Evolutionary conservation across 2,113 vertebrate species (phyloP).

Genomic region (Scortum barcoo): DNA sequence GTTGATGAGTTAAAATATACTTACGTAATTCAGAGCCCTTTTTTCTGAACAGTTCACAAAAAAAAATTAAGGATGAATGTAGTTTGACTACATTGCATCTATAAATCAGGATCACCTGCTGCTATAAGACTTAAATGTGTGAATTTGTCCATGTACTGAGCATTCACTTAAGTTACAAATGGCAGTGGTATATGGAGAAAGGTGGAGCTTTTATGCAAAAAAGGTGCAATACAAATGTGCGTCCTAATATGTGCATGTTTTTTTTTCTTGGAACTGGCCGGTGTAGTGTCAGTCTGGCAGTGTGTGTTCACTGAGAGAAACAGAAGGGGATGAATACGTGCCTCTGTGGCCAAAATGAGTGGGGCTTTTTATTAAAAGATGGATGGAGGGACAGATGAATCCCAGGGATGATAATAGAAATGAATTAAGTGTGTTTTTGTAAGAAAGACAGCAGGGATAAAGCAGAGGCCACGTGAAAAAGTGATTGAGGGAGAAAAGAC

Average conservation of each 20-base stretch:
- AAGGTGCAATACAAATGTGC: not conserved
- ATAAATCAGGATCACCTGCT: slow-evolving; percentile 7
- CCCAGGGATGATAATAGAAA: slow-evolving; percentile 45
- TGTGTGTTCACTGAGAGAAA: slow-evolving; percentile 19
- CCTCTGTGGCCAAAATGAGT: slow-evolving; percentile 38
- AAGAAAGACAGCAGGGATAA: slow-evolving; percentile 30
- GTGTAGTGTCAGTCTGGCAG: slow-evolving; percentile 35
- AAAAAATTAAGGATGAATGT: slow-evolving; percentile 1
- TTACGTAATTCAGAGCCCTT: not conserved
- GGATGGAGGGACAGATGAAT: slow-evolving; percentile 38
- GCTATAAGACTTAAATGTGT: not conserved
- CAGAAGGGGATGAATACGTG: slow-evolving; percentile 35
- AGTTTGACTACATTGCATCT: not conserved
- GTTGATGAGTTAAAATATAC: not conserved
- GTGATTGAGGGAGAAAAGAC: not conserved
- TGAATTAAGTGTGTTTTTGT: slow-evolving; percentile 47
- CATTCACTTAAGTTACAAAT: not conserved
- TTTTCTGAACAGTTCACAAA: not conserved
- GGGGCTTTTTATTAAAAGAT: slow-evolving; percentile 55
- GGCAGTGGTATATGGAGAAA: not conserved
- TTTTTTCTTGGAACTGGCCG: not conserved
- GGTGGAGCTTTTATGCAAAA: not conserved
- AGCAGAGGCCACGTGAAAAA: slow-evolving; percentile 26
- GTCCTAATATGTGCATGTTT: slow-evolving; percentile 4
- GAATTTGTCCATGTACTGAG: not conserved